Percentiles rank a stretch among this genome's conserved stretches.
phyloP scores from a whole-genome alignment of 2,113 vertebrate species.

The Panurus biarmicus region DNA sequence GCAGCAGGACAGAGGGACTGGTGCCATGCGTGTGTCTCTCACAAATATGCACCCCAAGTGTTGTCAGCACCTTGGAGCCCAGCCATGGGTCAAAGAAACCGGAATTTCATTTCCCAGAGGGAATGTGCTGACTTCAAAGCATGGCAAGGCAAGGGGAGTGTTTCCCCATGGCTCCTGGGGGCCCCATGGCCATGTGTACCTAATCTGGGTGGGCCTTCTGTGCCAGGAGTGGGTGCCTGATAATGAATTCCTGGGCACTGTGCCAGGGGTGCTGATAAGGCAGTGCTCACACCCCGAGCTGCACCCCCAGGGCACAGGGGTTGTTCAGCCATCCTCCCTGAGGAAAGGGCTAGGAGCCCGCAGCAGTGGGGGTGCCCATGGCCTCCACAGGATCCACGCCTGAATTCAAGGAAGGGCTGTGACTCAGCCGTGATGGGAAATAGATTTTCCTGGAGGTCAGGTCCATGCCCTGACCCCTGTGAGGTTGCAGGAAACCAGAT shows the following conservation, averaged over 20 bases:
- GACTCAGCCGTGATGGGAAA: not conserved
- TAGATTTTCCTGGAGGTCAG: not conserved
- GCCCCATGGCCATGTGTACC: not conserved
- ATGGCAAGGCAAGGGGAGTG: not conserved
- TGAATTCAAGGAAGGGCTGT: not conserved
- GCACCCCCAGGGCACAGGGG: accelerated
- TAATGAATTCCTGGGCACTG: accelerated
- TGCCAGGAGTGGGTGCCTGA: not conserved
- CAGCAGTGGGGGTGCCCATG: not conserved
- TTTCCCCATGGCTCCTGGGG: not conserved
- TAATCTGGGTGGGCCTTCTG: not conserved
- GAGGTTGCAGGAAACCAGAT: not conserved
- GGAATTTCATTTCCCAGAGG: not conserved
- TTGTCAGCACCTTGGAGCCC: not conserved
- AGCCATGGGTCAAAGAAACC: accelerated
- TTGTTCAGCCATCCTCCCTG: not conserved
- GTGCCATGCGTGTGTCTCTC: accelerated
- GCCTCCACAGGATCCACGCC: accelerated
- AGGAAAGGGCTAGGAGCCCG: not conserved
- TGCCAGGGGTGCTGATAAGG: not conserved
- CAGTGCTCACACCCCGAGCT: accelerated
- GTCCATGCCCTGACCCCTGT: accelerated
- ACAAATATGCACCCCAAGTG: accelerated
- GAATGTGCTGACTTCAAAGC: accelerated
- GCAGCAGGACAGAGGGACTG: not conserved